Conservation (phyloP, 2,888 invertebrate species). For the Drosophila longiperda region DNA sequence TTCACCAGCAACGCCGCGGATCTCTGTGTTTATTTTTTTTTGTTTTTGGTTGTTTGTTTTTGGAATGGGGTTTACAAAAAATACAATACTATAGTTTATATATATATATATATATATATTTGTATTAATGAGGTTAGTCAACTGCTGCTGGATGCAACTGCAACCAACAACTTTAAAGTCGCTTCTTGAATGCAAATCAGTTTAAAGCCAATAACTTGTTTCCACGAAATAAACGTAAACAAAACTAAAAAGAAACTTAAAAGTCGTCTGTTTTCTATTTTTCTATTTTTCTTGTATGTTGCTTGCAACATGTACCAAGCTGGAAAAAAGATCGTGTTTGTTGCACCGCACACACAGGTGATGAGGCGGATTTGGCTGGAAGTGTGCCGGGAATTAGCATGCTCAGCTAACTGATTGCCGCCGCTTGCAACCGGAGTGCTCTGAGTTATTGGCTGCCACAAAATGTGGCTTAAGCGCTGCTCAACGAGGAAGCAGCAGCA, state of each 20-base stretch:
- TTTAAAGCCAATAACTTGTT: slow-evolving; percentile 69
- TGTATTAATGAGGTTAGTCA: slow-evolving; percentile 56
- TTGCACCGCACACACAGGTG: slow-evolving; percentile 48
- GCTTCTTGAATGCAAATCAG: slow-evolving; percentile 75
- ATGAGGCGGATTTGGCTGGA: slow-evolving; percentile 56
- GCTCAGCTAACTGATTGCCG: slow-evolving; percentile 53
- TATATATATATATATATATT: slow-evolving; percentile 1
- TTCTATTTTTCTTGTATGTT: slow-evolving; percentile 27
- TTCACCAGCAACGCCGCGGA: slow-evolving; percentile 84
- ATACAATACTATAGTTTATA: slow-evolving; percentile 10
- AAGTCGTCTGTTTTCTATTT: slow-evolving; percentile 51
- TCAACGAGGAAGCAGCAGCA: not conserved
- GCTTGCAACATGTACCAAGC: slow-evolving; percentile 16
- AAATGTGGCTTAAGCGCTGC: slow-evolving; percentile 26
- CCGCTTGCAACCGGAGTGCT: slow-evolving; percentile 20
- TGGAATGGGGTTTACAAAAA: slow-evolving; percentile 55
- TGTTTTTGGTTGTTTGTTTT: not conserved
- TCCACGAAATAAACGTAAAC: slow-evolving; percentile 27
- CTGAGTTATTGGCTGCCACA: slow-evolving; percentile 23
- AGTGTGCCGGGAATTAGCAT: slow-evolving; percentile 76
- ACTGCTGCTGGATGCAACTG: slow-evolving; percentile 38
- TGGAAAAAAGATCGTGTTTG: slow-evolving; percentile 23
- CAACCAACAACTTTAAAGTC: slow-evolving; percentile 43
- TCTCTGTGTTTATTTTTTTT: slow-evolving; percentile 72
- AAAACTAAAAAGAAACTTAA: slow-evolving; percentile 13